These are phyloP conservation scores for Xestoiulus laeticollis DNA, from an alignment of 2,888 invertebrate species.

Conservation along the genomic window DNA sequence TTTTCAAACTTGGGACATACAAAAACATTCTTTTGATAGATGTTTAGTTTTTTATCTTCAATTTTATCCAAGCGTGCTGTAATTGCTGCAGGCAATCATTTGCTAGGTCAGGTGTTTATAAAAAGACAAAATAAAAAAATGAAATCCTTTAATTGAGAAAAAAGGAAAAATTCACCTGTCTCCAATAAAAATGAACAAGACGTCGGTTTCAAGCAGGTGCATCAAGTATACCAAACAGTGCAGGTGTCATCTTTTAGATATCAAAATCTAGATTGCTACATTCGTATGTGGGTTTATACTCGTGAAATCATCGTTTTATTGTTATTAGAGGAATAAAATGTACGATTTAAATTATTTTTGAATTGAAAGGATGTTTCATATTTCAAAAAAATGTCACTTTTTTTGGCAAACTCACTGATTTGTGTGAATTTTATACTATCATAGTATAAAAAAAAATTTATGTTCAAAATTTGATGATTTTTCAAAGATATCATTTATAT, in stretches of 20 bases:
- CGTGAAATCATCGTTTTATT: not conserved
- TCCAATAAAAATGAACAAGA: slow-evolving; percentile 11
- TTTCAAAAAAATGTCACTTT: not conserved
- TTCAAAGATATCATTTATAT: too few relatives aligned
- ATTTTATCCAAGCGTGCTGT: slow-evolving; percentile 11
- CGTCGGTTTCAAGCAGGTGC: not conserved
- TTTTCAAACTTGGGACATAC: not conserved
- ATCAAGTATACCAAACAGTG: not conserved
- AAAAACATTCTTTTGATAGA: not conserved
- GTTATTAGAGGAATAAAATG: not conserved
- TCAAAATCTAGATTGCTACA: not conserved
- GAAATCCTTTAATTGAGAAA: slow-evolving; percentile 17
- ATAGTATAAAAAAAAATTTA: too few relatives aligned
- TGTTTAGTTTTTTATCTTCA: slow-evolving; percentile 36
- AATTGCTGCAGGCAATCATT: not conserved
- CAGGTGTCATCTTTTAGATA: slow-evolving; percentile 21
- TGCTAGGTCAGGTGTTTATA: slow-evolving; percentile 34
- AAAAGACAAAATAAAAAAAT: not conserved
- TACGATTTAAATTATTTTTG: not conserved
- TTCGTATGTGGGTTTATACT: not conserved
- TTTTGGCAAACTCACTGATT: too few relatives aligned
- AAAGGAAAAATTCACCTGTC: slow-evolving; percentile 29
- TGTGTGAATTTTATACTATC: too few relatives aligned
- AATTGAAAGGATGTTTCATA: too few relatives aligned
- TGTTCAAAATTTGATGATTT: too few relatives aligned